These are phyloP conservation scores for Noctua janthe DNA, from an alignment of 2,888 invertebrate species.

Conservation along the genomic window DNA sequence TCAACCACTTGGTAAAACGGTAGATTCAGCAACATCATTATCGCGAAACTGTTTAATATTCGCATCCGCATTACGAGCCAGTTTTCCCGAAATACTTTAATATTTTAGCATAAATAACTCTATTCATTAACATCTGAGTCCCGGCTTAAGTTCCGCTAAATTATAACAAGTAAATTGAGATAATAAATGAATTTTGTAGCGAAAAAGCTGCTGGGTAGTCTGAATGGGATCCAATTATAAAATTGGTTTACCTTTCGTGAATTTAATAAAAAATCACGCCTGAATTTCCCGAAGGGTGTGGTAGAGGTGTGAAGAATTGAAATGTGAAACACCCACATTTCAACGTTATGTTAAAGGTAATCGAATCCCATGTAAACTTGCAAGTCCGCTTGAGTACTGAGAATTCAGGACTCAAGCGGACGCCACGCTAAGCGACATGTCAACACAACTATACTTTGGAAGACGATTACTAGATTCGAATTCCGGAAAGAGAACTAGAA, in stretches of 20 bases:
- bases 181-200: conserved; percentile 55
- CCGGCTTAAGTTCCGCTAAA: conserved; percentile 60
- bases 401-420: neutral
- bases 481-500: neutral
- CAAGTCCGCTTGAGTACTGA: no score
- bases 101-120: conserved; percentile 69
- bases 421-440: neutral
- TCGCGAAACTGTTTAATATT: conserved; percentile 59
- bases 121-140: conserved; percentile 64
- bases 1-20: conserved; percentile 23
- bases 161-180: conserved; percentile 63
- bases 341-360: neutral
- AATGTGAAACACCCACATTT: neutral
- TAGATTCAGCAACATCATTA: conserved; percentile 42
- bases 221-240: conserved; percentile 43
- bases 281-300: neutral
- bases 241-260: conserved; percentile 25
- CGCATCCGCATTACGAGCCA: conserved; percentile 49
- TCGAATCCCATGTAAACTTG: neutral
- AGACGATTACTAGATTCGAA: neutral
- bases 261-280: neutral
- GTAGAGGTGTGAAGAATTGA: neutral
- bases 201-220: conserved; percentile 43
- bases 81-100: conserved; percentile 58
- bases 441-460: neutral